Evolutionary conservation across 1,140 invertebrate species (phyloP), one percentile per base, ranked within the genome.

Genomic region (Homalodisca vitripennis): DNA sequence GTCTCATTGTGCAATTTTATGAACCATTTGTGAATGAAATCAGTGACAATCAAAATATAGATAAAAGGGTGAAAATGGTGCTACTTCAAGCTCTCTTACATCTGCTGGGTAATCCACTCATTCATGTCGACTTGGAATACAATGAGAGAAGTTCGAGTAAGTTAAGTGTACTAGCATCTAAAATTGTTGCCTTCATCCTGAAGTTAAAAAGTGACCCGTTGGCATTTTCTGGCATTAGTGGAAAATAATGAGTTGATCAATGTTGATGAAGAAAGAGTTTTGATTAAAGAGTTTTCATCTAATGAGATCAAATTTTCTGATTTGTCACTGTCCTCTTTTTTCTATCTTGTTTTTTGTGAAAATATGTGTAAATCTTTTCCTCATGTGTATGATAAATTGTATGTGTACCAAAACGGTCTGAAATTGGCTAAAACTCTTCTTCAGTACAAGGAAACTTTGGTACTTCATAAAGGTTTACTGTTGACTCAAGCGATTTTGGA

Each of bases 81-180:
- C 73, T 89, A 41, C 72, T 81, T 46, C 81, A 80, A 73, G 84
- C 86, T 77, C 70, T 89, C 2, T 77, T 91, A 26, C 84, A 82
- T 68, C 77, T 93, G 48, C 77, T 92, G 62, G 88, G 87, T 6
- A 86, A 86, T 75, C 91, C 91, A 0, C 78, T 93, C 12, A 83
- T 86, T 32, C 84, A 84, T 75, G 76, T 93, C n/a, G 84, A 91
- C 77, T 78, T 90, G 73, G 79, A 82, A 73, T 31, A 70, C 31
- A 55, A 67, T 27, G 78, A 79, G 47, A 78, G 79, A 62, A 76
- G 77, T 24, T 81, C 80, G 68, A 81, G 78, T 74, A 83, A 83
- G 76, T 80, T 80, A 14, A 77, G 83, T 66, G 72, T 78, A 53
- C 75, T 82, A 71, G 79, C 80, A 53, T 74, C 80, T 67, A 76